Evolutionary conservation across 2,797 vertebrate genomes (phyloP), one percentile per base, ranked within the genome.

Genomic region (Podarcis lilfordi): DNA sequence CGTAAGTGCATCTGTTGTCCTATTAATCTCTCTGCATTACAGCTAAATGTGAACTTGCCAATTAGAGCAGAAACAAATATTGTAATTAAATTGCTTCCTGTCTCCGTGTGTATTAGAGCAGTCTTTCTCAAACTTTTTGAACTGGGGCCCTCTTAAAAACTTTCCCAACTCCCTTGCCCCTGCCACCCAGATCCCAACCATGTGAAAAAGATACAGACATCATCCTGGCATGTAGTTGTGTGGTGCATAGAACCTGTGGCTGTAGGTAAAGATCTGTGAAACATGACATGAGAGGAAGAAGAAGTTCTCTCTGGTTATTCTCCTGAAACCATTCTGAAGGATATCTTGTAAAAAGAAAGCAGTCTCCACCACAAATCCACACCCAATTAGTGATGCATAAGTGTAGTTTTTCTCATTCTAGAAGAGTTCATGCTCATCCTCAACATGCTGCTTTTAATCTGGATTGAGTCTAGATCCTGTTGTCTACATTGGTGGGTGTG

Each of bases 1-100:
- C 64, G 37, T 85, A 80, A 85, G 43, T 90, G 66, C 55, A 81
- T 78, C 84, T 45, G 1, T 85, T 3, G 4, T 50, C 86, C 68
- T 89, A 7, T 85, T 71, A 88, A 50, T 85, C 45, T 90, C 23
- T 89, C 35, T 27, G 10, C 17, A 50, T 1, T 79, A 88, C 86
- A 68, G 59, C 5, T 32, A 90, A 88, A 88, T 64, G 43, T 23
- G 9, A 40, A 71, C 3, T 3, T 21, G 29, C 43, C 86, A 11
- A 6, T 86, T 76, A 75, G 55, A 84, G 82, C 10, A 43, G 4
- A 84, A 89, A 89, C 3, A 21, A 87, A 85, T 77, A 35, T 3
- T 82, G 21, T 69, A 88, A 89, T 88, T 86, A 84, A 92, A 64
- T 8, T 55, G 2, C 0, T 6, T 61, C n/a, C 55, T 79, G n/a